These are phyloP conservation scores for Eulithis prunata DNA, from an alignment of 2,888 invertebrate genomes.

Conservation along the genomic window DNA sequence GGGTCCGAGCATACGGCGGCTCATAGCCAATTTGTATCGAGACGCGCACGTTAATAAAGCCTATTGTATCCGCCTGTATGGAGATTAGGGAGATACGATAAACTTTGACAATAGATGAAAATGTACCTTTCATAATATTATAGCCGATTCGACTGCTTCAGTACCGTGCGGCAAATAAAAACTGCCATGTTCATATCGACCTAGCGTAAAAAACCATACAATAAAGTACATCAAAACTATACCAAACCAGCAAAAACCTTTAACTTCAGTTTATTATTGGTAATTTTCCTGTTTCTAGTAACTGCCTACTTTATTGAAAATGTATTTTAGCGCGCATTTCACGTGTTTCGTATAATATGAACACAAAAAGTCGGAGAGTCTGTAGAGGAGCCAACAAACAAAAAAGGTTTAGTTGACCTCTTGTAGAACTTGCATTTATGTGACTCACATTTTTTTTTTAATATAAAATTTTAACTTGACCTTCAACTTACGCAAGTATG, in stretches of 20 bases:
- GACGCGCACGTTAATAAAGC: slow-evolving; percentile 76
- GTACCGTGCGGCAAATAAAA: too few relatives aligned
- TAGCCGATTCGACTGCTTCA: too few relatives aligned
- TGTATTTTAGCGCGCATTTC: slow-evolving; percentile 25
- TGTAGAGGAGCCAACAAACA: too few relatives aligned
- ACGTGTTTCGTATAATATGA: slow-evolving; percentile 4
- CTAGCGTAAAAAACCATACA: neutral
- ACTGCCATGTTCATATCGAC: too few relatives aligned
- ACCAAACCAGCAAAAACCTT: slow-evolving; percentile 8
- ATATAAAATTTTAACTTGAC: too few relatives aligned
- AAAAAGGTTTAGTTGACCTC: too few relatives aligned
- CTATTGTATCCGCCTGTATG: slow-evolving; percentile 68
- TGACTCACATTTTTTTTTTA: too few relatives aligned
- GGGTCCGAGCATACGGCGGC: slow-evolving; percentile 45
- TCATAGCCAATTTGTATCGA: slow-evolving; percentile 75
- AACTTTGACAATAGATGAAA: slow-evolving; percentile 9
- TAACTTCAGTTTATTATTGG: slow-evolving; percentile 18
- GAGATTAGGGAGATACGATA: slow-evolving; percentile 59
- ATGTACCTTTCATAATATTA: neutral
- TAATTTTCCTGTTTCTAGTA: slow-evolving; percentile 23
- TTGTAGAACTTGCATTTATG: too few relatives aligned
- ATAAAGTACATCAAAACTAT: neutral
- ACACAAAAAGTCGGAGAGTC: slow-evolving; percentile 1
- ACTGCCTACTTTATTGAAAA: slow-evolving; percentile 42
- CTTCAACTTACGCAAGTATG: too few relatives aligned